Base-by-base conservation (phyloP, 2,797 vertebrate genomes). In the Cossypha heuglini region DNA sequence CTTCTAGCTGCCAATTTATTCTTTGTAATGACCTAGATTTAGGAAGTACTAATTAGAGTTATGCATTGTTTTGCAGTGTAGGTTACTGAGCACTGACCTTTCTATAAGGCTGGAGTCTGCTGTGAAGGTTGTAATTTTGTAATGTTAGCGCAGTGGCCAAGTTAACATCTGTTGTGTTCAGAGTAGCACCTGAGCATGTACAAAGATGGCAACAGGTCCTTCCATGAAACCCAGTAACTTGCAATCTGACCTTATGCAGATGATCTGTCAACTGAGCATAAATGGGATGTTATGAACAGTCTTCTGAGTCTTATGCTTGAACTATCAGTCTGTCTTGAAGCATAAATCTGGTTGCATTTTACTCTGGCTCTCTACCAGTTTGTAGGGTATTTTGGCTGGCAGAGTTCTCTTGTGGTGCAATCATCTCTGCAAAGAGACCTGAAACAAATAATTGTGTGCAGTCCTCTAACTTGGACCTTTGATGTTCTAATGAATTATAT, bases 401-500 rank as follows among this genome's bases (percentile, higher is more conserved):
- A 69, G 63, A 31, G 35, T 57, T 63, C 40, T 89, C 37, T 71
- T 4, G 3, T 40, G 31, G 35, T 82, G 26, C 16, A 48, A 22
- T 86, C 33, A 52, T 91, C 43, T 82, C 77, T 83, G 49, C 33
- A 62, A 37, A 58, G 72, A 74, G 48, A 61, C 48, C 33, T 25
- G 33, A 69, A 84, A 81, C 49, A 90, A 75, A 35, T 48, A 33
- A 51, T 87, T 3, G 0, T 68, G 42, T 46, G 22, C 8, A 1
- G 46, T 61, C 63, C 16, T 91, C n/a, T 91, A 92, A 46, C 54
- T 83, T 83, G 75, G 45, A 43, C 73, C 25, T 94, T 77, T 93
- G 68, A 74, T 93, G 88, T 91, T 91, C 75, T 80, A 54, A 88
- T 88, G 45, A 96, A 94, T 96, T 91, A 94, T 93, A 16, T 29